Base-by-base conservation (phyloP, 1,140 invertebrate genomes). In the Cyrtorhinus lividipennis region DNA sequence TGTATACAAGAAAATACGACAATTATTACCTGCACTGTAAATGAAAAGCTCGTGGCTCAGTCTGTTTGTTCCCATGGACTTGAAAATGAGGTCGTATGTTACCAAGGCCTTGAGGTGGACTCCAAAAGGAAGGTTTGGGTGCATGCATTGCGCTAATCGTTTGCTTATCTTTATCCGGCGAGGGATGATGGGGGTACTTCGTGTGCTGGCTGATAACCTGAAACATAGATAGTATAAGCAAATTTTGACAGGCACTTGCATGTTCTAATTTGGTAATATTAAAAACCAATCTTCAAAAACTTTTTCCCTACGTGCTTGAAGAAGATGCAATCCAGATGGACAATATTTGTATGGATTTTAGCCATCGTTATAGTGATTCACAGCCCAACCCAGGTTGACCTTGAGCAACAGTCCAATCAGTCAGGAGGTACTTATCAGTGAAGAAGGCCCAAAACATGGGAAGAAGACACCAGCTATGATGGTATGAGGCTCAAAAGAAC, bases 81-180 rank as follows among this genome's bases (percentile, higher is more conserved):
- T 88, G 75, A 96, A 95, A 70, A 95, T 91, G 65, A 92, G 86
- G 69, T 92, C 89, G 73, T 95, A 97, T 0, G 90, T 93, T 76
- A 96, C 93, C 30, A 96, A 74, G 23, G 92, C 90, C 76, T 95
- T 95, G 25, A 95, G 74, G 76, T 97, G 93, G 23, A 96, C 93
- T 62, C 90, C 92, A 65, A 86, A 84, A 45, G 93, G 93, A 62
- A 97, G 76, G 27, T 87, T 87, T 53, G 92, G 92, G 79, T 97
- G 93, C 79, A 97, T 87, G 75, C 93, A 97, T 80, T 96, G 93
- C 59, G 92, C 90, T 63, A 96, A 76, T 67, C 93, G 79, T 78
- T 96, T 96, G 45, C 89, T 90, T 68, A 97, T 90, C 69, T 91
- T 90, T 63, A 95, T 87, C 66, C 88, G 78, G 67, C 91, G 81